These are phyloP conservation scores for Tetrao urogallus DNA, from an alignment of 2,113 vertebrate genomes.

Conservation along the genomic window DNA sequence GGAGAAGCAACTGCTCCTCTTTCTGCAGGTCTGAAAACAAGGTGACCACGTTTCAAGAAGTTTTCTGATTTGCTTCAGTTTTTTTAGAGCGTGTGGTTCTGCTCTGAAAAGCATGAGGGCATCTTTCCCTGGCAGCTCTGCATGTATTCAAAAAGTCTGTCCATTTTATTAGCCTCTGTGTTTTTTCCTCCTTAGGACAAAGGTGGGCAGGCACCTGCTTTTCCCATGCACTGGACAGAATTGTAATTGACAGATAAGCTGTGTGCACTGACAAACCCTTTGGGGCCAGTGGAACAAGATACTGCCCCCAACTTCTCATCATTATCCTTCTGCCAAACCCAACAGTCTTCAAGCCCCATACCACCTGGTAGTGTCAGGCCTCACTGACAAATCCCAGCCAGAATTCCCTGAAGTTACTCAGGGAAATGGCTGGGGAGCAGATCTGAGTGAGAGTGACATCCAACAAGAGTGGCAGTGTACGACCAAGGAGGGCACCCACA, in stretches of 20 bases:
- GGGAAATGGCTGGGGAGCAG: background rate
- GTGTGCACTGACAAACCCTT: background rate
- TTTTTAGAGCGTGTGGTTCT: background rate
- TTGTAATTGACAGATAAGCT: background rate
- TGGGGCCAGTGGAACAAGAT: background rate
- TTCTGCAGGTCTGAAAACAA: background rate
- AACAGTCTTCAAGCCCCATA: background rate
- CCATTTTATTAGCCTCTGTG: background rate
- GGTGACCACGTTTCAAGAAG: background rate
- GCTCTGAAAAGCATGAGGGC: background rate
- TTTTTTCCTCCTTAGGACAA: background rate
- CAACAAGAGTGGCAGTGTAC: background rate
- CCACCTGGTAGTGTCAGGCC: background rate
- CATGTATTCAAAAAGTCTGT: background rate
- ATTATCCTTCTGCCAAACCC: background rate
- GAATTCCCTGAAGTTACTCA: background rate
- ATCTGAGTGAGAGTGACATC: background rate
- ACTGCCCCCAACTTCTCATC: background rate
- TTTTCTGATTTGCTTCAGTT: background rate
- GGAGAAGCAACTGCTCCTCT: background rate
- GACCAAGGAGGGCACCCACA: background rate
- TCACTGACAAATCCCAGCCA: background rate
- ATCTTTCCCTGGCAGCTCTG: background rate
- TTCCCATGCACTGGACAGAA: background rate
- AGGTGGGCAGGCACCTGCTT: background rate